phyloP scores from a whole-genome alignment of 2,888 invertebrate genomes.

The Heterodera filipjevi region DNA sequence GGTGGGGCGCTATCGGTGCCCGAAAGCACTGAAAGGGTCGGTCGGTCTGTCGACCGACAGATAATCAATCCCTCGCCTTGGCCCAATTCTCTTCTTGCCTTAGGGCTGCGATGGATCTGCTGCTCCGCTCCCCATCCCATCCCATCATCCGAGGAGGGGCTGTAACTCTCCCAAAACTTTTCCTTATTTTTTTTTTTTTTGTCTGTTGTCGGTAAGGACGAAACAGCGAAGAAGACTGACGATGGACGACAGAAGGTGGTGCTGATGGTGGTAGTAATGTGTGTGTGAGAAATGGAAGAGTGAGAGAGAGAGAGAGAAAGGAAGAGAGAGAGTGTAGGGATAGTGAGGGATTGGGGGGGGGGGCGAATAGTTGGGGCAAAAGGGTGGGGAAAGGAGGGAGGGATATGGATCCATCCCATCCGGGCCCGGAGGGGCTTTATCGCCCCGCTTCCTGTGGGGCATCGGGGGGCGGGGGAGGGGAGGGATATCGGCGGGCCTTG shows the following conservation, averaged over 20 bases:
- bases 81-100: slow-evolving; percentile 4
- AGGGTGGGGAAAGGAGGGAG: background rate
- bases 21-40: background rate
- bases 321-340: background rate
- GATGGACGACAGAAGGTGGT: slow-evolving; percentile 7
- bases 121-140: background rate
- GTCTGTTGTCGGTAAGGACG: slow-evolving; percentile 10
- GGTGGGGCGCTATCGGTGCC: background rate
- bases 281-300: background rate
- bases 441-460: slow-evolving; percentile 9
- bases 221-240: background rate
- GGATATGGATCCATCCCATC: slow-evolving; percentile 12
- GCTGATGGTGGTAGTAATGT: slow-evolving; percentile 10
- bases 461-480: background rate
- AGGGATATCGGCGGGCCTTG: slow-evolving; percentile 11
- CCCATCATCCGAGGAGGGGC: background rate
- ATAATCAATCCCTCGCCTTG: background rate
- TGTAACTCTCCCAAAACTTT: slow-evolving; percentile 12
- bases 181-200: no score
- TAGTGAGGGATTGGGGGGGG: slow-evolving; percentile 9
- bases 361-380: background rate
- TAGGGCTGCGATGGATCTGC: background rate
- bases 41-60: background rate
- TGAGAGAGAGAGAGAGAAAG: background rate
- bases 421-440: slow-evolving; percentile 12